Conservation (phyloP, 2,888 invertebrate species). For the Acanthosepion pharaonis region DNA sequence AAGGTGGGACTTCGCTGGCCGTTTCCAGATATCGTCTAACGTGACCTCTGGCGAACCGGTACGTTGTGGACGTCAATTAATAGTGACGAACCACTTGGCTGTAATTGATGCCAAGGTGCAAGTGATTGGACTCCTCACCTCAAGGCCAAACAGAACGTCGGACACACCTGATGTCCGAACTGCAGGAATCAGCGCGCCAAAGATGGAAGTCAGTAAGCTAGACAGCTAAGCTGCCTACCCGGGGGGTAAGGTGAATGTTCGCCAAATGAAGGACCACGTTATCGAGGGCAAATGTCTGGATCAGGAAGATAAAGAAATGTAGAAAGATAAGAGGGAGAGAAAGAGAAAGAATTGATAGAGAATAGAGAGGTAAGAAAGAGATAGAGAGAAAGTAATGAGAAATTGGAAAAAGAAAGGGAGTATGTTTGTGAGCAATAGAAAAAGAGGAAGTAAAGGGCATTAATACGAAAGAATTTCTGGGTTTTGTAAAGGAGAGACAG, state of each 20-base stretch:
- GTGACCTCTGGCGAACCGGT: conserved; percentile 20
- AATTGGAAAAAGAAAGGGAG: too few species aligned
- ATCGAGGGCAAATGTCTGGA: conserved; percentile 22
- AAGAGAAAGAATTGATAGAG: background rate
- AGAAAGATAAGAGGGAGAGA: background rate
- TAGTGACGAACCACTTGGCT: background rate
- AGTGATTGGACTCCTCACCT: conserved; percentile 10
- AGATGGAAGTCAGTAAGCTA: background rate
- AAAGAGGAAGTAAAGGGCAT: too few species aligned
- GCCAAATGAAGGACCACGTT: background rate
- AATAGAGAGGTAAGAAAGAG: background rate
- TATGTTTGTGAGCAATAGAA: too few species aligned
- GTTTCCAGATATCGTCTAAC: background rate
- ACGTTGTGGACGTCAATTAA: background rate
- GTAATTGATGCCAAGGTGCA: conserved; percentile 21
- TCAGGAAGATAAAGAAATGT: background rate
- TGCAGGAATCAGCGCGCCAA: background rate
- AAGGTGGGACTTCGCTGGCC: background rate
- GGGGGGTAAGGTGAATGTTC: background rate
- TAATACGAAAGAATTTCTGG: too few species aligned
- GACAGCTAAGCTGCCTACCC: background rate
- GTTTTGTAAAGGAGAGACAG: too few species aligned
- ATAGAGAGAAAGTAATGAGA: background rate
- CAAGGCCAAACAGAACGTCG: background rate
- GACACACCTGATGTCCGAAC: background rate